phyloP scores from a whole-genome alignment of 2,888 invertebrate species.

The Macaria notata region DNA sequence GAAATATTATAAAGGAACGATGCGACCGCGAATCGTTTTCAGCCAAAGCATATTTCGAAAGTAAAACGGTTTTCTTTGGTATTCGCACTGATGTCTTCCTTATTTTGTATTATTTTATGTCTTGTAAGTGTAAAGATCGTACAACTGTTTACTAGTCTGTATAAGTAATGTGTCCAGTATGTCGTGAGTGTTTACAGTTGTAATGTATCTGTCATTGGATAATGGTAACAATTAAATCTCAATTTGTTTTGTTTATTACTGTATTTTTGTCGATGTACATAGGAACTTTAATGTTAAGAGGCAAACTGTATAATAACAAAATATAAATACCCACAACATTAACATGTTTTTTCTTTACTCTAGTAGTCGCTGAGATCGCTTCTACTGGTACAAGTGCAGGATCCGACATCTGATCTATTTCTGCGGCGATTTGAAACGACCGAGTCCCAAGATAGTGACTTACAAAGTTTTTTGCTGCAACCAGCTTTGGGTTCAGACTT shows the following conservation, averaged over 20 bases:
- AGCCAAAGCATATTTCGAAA: constrained; percentile 62
- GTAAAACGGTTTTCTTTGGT: constrained; percentile 46
- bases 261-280: constrained; percentile 70
- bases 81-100: constrained; percentile 65
- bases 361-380: constrained; percentile 23
- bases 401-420: background rate
- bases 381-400: constrained; percentile 13
- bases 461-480: background rate
- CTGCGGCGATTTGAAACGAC: background rate
- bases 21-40: constrained; percentile 57
- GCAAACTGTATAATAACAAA: constrained; percentile 76
- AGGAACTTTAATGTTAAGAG: constrained; percentile 64
- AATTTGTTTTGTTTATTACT: constrained; percentile 73
- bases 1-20: constrained; percentile 53
- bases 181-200: constrained; percentile 53
- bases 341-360: constrained; percentile 45
- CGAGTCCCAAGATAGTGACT: background rate
- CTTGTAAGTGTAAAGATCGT: constrained; percentile 27
- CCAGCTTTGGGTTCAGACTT: background rate
- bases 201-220: constrained; percentile 51
- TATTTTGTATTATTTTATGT: constrained; percentile 33
- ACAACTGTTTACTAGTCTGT: constrained; percentile 58
- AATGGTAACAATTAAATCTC: constrained; percentile 63
- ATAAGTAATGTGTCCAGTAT: constrained; percentile 41
- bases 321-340: constrained; percentile 68